phyloP scores from a whole-genome alignment of 2,113 vertebrate species.

The Agelaius tricolor region DNA sequence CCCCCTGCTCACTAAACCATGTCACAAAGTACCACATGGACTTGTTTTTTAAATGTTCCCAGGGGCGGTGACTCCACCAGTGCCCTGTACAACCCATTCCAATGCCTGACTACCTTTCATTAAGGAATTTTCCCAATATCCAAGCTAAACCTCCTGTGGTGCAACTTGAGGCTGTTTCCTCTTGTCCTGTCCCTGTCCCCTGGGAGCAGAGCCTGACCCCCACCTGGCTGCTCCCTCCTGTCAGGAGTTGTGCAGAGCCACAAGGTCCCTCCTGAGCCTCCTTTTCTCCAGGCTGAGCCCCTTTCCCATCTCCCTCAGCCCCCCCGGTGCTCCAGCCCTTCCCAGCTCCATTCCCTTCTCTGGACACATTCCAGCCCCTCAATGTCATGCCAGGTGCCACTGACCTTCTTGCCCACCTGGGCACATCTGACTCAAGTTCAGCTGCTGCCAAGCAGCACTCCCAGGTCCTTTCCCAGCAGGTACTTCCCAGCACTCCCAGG shows the following conservation, averaged over 20 bases:
- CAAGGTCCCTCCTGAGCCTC: background rate
- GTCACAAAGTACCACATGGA: background rate
- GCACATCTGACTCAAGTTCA: background rate
- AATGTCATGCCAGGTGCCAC: accelerated
- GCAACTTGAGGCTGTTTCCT: accelerated
- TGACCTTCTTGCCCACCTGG: background rate
- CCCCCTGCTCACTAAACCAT: background rate
- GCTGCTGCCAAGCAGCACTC: background rate
- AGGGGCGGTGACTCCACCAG: background rate
- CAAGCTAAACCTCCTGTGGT: background rate
- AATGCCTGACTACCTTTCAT: background rate
- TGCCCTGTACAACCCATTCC: background rate
- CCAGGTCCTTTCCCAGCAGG: background rate
- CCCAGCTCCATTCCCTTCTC: accelerated
- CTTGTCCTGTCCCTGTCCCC: background rate
- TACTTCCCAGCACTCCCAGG: background rate
- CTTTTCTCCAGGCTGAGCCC: background rate
- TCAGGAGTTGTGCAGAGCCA: background rate
- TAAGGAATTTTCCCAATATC: background rate
- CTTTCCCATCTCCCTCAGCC: background rate
- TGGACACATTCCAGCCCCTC: background rate
- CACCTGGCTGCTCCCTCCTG: accelerated
- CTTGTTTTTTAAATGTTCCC: background rate
- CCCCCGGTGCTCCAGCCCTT: background rate
- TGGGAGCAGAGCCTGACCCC: accelerated